Evolutionary conservation across 2,888 invertebrate genomes (phyloP).

Genomic region (Archips crataeganus): DNA sequence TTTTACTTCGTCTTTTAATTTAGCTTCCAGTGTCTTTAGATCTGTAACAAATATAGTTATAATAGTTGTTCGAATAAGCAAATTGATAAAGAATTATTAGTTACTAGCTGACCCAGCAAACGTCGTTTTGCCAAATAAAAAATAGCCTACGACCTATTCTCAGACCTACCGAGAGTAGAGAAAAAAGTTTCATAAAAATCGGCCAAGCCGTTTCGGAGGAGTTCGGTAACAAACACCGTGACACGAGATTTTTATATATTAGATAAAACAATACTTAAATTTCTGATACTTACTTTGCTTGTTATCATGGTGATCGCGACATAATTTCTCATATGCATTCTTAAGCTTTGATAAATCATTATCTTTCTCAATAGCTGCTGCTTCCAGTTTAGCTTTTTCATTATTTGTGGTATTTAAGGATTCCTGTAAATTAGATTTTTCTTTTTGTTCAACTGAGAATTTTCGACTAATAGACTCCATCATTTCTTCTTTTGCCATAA

Average conservation of each 20-base stretch:
- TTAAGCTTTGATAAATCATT: conserved; percentile 51
- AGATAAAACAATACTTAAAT: neutral
- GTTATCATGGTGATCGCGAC: conserved; percentile 50
- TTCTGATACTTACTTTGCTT: conserved; percentile 50
- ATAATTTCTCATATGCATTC: conserved; percentile 48
- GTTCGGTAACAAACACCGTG: too few relatives aligned
- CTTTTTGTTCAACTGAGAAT: conserved; percentile 46
- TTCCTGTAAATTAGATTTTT: conserved; percentile 49
- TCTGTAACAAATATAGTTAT: neutral
- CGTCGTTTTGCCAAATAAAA: too few relatives aligned
- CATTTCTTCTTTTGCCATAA: conserved; percentile 47
- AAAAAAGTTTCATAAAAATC: too few relatives aligned
- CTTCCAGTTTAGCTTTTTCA: conserved; percentile 53
- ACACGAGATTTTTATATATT: too few relatives aligned
- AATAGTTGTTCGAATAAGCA: neutral
- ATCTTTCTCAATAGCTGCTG: conserved; percentile 49
- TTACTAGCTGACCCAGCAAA: too few relatives aligned
- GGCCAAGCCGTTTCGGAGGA: too few relatives aligned
- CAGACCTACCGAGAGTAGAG: too few relatives aligned
- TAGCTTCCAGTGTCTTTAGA: conserved; percentile 50
- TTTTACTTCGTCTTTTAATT: conserved; percentile 50
- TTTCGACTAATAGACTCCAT: conserved; percentile 48
- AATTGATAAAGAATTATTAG: neutral
- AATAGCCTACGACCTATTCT: too few relatives aligned
- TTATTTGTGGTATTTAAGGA: conserved; percentile 47